Conservation (phyloP, 2,888 invertebrate genomes). For the Andrena marginata region DNA sequence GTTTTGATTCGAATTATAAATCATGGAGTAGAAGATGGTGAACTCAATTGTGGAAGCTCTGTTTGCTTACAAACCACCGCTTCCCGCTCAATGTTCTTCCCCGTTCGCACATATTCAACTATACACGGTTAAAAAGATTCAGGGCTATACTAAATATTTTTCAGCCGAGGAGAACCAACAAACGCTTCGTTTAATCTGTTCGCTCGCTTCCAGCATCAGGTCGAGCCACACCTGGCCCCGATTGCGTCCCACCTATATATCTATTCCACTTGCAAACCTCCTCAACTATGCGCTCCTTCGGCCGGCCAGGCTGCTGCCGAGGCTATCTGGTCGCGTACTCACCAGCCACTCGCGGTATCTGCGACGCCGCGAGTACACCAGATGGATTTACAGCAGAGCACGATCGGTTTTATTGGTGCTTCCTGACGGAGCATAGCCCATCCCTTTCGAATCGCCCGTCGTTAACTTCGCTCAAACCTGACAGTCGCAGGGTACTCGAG, state of each 20-base stretch:
- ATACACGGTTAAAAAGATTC: background rate
- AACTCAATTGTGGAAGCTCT: too few relatives aligned
- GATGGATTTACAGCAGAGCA: constrained; percentile 60
- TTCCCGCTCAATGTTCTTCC: too few relatives aligned
- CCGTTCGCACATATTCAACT: background rate
- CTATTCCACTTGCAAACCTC: constrained; percentile 75
- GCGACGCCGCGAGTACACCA: constrained; percentile 26
- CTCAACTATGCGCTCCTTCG: constrained; percentile 52
- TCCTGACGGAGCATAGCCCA: constrained; percentile 16
- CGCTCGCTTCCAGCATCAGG: constrained; percentile 56
- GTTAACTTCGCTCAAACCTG: constrained; percentile 31
- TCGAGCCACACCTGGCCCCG: constrained; percentile 82
- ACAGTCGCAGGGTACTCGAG: constrained; percentile 10
- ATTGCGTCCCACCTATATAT: constrained; percentile 78
- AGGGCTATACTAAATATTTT: constrained; percentile 14
- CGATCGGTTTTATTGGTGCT: constrained; percentile 56
- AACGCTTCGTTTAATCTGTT: constrained; percentile 51
- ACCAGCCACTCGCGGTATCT: constrained; percentile 53
- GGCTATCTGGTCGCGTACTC: constrained; percentile 48
- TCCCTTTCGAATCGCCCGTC: constrained; percentile 32
- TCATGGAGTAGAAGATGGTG: too few relatives aligned
- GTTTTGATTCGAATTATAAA: too few relatives aligned
- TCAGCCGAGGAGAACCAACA: constrained; percentile 26
- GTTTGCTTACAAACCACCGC: too few relatives aligned
- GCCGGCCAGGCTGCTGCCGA: constrained; percentile 27